Evolutionary conservation across 1,140 invertebrate species (phyloP), one percentile per base, ranked within the genome.

Genomic region (Xylocopa sonorina): DNA sequence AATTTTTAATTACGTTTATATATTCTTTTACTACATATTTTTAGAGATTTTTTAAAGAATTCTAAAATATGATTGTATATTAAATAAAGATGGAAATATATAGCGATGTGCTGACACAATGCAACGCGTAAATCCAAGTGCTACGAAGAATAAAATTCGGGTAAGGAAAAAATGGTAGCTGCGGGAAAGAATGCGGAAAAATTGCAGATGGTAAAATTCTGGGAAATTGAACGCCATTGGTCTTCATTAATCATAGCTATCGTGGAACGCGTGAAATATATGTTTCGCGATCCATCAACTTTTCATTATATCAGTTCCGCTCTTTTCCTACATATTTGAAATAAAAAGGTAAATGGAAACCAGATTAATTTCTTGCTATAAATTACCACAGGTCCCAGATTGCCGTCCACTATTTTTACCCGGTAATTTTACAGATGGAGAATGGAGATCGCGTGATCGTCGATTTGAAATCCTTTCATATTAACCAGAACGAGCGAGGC

Each of bases 281-380:
- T 55, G 24, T 43, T 29, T 34, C 24, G 55, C 51, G 67, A 69
- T 69, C 38, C 51, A 69, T 69, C 67, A 69, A 24, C 50, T 43
- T 27, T 38, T 6, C 21, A 18, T 55, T 55, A 55, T 57, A n/a
- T 69, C 29, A 21, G 7, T 27, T 14, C 18, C n/a, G n/a, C n/a
- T 29, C 43, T 18, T 14, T 41, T 41, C 0, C 32, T 18, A 18
- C 50, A 21, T 7, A 7, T n/a, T 27, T 24, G 9, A 53, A 53
- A 53, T 53, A 21, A 24, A 18, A 27, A 38, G 41, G 12, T 3
- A 6, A 0, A 32, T 57, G 7, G 6, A 32, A 18, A 57, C 9
- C 24, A 9, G 51, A 27, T n/a, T 9, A 55, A 4, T 29, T 55
- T 24, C 50, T 46, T 46, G 43, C 43, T 46, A 14, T 12, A 12